Evolutionary conservation across 2,797 vertebrate species (phyloP), one percentile per base, ranked within the genome.

Genomic region (Pelochelys cantorii): DNA sequence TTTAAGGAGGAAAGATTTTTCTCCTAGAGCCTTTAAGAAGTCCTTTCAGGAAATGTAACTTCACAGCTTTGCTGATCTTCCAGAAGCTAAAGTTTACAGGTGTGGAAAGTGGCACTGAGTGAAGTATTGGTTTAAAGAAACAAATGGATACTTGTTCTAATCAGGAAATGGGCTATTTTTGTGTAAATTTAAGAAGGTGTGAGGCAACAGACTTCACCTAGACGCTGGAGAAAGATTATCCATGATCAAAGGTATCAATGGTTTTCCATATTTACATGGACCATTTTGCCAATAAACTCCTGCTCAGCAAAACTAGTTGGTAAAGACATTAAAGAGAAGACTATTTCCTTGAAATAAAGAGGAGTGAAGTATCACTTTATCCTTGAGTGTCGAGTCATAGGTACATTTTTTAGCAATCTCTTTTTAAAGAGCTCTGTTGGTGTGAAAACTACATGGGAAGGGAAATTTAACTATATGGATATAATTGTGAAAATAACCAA

Each of bases 111-210:
- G 89, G 80, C 96, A 90, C 95, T 53, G 3, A 83, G 3, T 60
- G 79, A 92, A 95, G 81, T 31, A 86, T 7, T 42, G 3, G 9
- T 56, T 10, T 68, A 95, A 90, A 82, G 0, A 37, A 3, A 42
- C 85, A 88, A 71, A 71, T 91, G 74, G 29, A 10, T 91, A 68
- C 10, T 71, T 37, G 74, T 90, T 85, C 90, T 83, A 90, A 17
- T 71, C 93, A 93, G 95, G 94, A 96, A 96, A 92, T 74, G 22
- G 91, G 60, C 71, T 85, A 81, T 90, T 91, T 82, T 62, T 57
- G 48, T 75, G 80, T 13, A 9, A 82, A 59, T 42, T 75, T 85
- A 48, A 62, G 77, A 92, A 95, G 91, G 42, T 80, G 89, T 77
- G 79, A 71, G 68, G n/a, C 18, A 71, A 11, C 54, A 94, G 13